Base-by-base conservation (phyloP, 2,113 vertebrate genomes). In the Scortum barcoo region DNA sequence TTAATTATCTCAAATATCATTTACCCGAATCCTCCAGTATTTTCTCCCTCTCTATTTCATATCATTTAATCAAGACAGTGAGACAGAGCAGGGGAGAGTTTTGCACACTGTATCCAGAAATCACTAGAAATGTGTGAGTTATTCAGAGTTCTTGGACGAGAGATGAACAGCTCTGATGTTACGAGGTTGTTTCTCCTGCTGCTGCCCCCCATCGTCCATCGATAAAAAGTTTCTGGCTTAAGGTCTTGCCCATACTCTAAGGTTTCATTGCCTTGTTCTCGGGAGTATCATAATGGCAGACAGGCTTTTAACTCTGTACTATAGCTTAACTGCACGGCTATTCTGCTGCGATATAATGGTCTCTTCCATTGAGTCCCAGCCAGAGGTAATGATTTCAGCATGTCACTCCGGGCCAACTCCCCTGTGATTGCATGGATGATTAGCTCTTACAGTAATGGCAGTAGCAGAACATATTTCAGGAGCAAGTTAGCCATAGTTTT, bases 351-450 rank as follows among this genome's bases (percentile, higher is more conserved):
- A 86, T 80, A 77, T 90, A 88, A 88, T 80, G 75, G 77, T 67
- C 82, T 87, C 76, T 67, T 89, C 78, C 81, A 84, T 67, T 57
- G 76, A 86, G 83, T 86, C 78, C 54, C 54, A 67, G 88, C 79
- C 86, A 89, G 90, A 76, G 83, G 86, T 91, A 93, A 93, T 91
- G 87, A 92, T 83, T 94, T 89, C 89, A 87, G 87, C 81, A 91
- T 91, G 86, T 81, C 86, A 88, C 85, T 89, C 81, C 68, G 51
- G 69, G 83, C 81, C 72, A 84, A 54, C 79, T 75, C 67, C 66
- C 69, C 75, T 85, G 75, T 88, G 88, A 92, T 83, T 83, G 93
- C 86, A 89, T 69, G 93, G 87, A 88, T 89, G 84, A 94, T 94
- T 94, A 93, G 81, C 88, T 89, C 85, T 92, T 93, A 92, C 86